Evolutionary conservation across 2,113 vertebrate genomes (phyloP), one percentile per base, ranked within the genome.

Genomic region (Calonectris borealis): DNA sequence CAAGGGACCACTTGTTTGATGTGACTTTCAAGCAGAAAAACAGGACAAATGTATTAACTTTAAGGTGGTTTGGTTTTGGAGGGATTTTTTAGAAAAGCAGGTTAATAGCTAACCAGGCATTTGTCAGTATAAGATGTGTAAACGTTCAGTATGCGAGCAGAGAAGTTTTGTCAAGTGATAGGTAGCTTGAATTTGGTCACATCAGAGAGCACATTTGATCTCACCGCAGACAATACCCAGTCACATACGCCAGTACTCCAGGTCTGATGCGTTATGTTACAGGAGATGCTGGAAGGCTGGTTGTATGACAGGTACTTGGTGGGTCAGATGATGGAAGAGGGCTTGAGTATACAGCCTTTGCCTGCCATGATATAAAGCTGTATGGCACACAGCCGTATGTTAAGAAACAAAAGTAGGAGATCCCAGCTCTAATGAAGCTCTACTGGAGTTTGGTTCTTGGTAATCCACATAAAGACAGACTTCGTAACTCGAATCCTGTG

Each of bases 181-280:
- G 42, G 19, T 71, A 40, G 60, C 42, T 42, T 84, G 61, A 62
- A 46, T 64, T 52, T 52, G 31, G 12, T 73, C 78, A 44, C 36
- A 55, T 60, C 16, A 31, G 65, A 87, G 61, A 64, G n/a, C 16
- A 64, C 17, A 5, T n/a, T 10, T 61, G 20, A 21, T 83, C 42
- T 73, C 15, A 13, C 20, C 4, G 3, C 49, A 68, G 66, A 48
- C 36, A 57, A 27, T 73, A 40, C 14, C 51, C 54, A 66, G 36
- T 36, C 36, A n/a, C 1, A 0, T 38, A 19, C 1, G 0, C 16
- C 26, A 22, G 49, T 40, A 40, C 48, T 46, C 13, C 2, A 32
- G 32, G 11, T 65, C n/a, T 75, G 57, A 49, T 52, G 57, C 2
- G 1, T 61, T 25, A 11, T 1, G 1, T 62, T 57, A 52, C 24